Conservation (phyloP, 2,888 invertebrate genomes). For the Formica aserva region DNA sequence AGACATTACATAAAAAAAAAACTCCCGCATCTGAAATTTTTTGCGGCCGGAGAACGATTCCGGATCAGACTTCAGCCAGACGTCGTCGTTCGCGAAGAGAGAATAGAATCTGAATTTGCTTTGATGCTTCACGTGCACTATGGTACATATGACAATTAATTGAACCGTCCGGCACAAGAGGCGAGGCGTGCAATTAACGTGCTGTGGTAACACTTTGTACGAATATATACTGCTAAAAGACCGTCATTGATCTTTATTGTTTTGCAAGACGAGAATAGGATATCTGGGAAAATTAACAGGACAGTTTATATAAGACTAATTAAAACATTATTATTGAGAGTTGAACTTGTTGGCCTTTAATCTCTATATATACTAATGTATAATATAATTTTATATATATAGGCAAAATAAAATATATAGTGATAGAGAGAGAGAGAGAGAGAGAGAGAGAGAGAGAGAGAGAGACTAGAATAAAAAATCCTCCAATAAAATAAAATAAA, state of each 20-base stretch:
- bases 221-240: background rate
- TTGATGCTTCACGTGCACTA: background rate
- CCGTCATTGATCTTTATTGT: background rate
- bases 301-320: background rate
- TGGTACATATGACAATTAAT: constrained; percentile 2
- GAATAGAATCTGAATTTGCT: background rate
- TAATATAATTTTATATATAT: background rate
- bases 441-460: background rate
- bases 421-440: background rate
- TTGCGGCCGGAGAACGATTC: constrained; percentile 18
- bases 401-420: background rate
- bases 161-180: constrained; percentile 7
- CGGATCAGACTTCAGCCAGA: constrained; percentile 43
- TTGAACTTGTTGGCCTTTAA: background rate
- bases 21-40: background rate
- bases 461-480: background rate
- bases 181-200: background rate
- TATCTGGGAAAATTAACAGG: background rate
- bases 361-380: background rate
- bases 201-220: background rate
- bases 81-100: background rate
- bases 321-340: background rate
- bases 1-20: background rate
- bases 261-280: background rate
- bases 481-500: background rate